These are phyloP conservation scores for Cirrhinus mrigala DNA, from an alignment of 2,797 vertebrate species.

Conservation along the genomic window DNA sequence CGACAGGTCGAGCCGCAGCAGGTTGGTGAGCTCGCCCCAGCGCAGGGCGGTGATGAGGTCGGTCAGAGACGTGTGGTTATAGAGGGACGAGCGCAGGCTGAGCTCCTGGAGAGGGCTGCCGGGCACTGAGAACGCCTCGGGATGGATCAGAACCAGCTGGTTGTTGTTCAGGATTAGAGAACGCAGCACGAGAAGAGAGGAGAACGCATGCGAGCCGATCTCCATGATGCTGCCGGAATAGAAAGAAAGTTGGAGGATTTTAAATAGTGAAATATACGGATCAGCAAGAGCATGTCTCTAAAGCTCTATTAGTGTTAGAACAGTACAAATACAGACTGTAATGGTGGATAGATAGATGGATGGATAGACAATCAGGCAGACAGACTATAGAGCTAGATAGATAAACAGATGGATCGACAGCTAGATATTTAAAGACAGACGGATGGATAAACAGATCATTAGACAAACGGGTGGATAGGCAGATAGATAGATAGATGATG, in stretches of 20 bases:
- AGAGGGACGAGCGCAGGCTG: slow-evolving; percentile 78
- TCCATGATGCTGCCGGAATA: slow-evolving; percentile 74
- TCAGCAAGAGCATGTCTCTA: not conserved
- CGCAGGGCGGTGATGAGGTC: slow-evolving; percentile 79
- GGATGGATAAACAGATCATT: not conserved
- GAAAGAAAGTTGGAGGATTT: not conserved
- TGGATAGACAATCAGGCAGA: too few relatives aligned
- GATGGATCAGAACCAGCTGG: slow-evolving; percentile 78
- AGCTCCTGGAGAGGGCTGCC: slow-evolving; percentile 81
- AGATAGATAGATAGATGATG: too few relatives aligned
- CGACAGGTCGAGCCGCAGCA: slow-evolving; percentile 79
- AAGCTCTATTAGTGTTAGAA: not conserved
- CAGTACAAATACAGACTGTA: not conserved
- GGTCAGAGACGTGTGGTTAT: slow-evolving; percentile 74
- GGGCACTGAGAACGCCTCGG: slow-evolving; percentile 77
- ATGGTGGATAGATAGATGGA: not conserved
- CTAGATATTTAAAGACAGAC: too few relatives aligned
- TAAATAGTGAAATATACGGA: not conserved
- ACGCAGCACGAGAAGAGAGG: slow-evolving; percentile 73
- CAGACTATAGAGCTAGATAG: too few relatives aligned
- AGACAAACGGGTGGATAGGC: too few relatives aligned
- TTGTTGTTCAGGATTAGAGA: slow-evolving; percentile 81
- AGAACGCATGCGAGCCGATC: slow-evolving; percentile 78
- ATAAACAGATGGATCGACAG: not conserved
- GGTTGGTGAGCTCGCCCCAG: slow-evolving; percentile 75